These are phyloP conservation scores for Dusona sp. DNA, from an alignment of 2,888 invertebrate genomes.

Conservation along the genomic window DNA sequence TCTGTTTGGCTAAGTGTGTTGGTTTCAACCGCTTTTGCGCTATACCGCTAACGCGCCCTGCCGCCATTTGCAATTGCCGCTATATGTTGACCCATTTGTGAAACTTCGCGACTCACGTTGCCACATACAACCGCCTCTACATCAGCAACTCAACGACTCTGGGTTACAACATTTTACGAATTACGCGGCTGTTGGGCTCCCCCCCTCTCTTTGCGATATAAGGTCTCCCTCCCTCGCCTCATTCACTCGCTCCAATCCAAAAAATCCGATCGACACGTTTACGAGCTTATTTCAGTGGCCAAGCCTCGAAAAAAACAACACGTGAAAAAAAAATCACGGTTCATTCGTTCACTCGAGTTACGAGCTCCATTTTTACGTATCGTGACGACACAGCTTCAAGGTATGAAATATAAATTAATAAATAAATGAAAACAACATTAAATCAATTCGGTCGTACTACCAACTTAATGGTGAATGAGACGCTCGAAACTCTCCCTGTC, in stretches of 20 bases:
- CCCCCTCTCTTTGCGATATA: background rate
- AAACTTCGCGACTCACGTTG: conserved; percentile 79
- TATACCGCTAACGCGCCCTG: conserved; percentile 43
- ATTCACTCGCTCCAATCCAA: conserved; percentile 8
- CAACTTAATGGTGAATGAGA: conserved; percentile 26
- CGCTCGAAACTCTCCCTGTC: conserved; percentile 14
- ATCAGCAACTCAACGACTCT: conserved; percentile 25
- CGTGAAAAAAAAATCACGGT: conserved; percentile 1
- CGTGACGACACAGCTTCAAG: conserved; percentile 9
- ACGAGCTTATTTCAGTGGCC: background rate
- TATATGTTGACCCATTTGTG: conserved; percentile 82
- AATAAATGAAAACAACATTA: background rate
- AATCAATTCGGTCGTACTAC: conserved; percentile 2
- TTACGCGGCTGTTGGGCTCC: conserved; percentile 62
- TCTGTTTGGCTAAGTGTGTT: conserved; percentile 1
- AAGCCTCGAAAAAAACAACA: background rate
- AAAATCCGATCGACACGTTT: conserved; percentile 25
- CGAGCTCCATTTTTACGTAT: conserved; percentile 43
- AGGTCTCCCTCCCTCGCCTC: conserved; percentile 12
- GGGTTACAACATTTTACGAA: conserved; percentile 73
- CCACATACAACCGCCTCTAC: conserved; percentile 60
- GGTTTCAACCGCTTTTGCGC: conserved; percentile 40
- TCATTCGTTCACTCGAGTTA: conserved; percentile 38
- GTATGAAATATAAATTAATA: background rate
- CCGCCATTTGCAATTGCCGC: conserved; percentile 61